A percentile compares a stretch with the other conserved stretches of the same genome.
phyloP scores from a whole-genome alignment of 2,113 vertebrate species.

The Formicarius rufipectus region DNA sequence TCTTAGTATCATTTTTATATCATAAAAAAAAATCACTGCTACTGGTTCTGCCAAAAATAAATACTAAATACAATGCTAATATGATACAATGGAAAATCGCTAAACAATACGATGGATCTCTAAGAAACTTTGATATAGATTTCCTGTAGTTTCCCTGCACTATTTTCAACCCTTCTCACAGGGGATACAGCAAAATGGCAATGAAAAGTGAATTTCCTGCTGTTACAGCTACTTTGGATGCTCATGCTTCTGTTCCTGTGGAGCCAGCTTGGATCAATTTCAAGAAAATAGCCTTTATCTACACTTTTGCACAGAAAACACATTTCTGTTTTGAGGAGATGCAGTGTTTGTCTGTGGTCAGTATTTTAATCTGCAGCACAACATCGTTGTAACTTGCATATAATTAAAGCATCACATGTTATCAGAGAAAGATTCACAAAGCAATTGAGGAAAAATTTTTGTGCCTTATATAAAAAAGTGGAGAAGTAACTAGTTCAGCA shows the following conservation, averaged over 20 bases:
- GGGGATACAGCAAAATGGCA: slow-evolving; percentile 38
- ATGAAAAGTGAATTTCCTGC: slow-evolving; percentile 62
- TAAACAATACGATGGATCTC: slow-evolving; percentile 27
- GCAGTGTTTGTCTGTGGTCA: neutral
- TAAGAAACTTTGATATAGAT: slow-evolving; percentile 36
- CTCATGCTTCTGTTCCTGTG: slow-evolving; percentile 40
- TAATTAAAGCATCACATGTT: neutral
- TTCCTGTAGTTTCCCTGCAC: slow-evolving; percentile 41
- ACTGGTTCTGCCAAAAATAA: neutral
- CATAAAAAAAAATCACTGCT: neutral
- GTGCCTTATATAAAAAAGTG: neutral
- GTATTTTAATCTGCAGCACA: neutral
- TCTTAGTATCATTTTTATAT: neutral
- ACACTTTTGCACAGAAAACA: slow-evolving; percentile 61
- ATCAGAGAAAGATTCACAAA: neutral
- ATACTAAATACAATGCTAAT: neutral
- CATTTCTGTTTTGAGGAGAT: slow-evolving; percentile 59
- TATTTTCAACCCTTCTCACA: slow-evolving; percentile 53
- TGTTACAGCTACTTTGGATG: slow-evolving; percentile 38
- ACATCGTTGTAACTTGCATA: neutral
- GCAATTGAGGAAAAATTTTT: neutral
- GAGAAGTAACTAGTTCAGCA: neutral
- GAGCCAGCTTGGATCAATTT: slow-evolving; percentile 61
- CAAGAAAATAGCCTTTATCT: slow-evolving; percentile 70
- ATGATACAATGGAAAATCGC: neutral